phyloP scores from a whole-genome alignment of 2,113 vertebrate species.

The Pipa parva region DNA sequence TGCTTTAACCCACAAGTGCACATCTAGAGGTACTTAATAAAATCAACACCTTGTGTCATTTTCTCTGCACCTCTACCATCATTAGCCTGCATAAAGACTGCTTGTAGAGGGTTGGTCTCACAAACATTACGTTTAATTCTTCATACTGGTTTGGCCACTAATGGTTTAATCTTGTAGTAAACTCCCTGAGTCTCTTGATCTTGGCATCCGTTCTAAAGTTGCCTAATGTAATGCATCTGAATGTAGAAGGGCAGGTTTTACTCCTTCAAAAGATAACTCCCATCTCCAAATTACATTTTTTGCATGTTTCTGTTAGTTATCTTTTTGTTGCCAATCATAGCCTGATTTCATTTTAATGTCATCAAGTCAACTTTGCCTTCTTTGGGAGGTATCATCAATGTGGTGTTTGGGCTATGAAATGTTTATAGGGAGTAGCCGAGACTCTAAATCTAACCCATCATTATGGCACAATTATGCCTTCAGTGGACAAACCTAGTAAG shows the following conservation, averaged over 20 bases:
- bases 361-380: background rate
- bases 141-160: too few relatives aligned
- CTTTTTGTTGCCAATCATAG: background rate
- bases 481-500: background rate
- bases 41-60: too few relatives aligned
- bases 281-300: background rate
- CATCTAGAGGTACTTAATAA: too few relatives aligned
- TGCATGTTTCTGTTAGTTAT: background rate
- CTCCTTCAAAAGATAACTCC: background rate
- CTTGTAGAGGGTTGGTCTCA: too few relatives aligned
- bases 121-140: too few relatives aligned
- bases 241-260: conserved; percentile 4
- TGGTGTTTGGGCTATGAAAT: conserved; percentile 3
- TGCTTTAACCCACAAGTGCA: too few relatives aligned
- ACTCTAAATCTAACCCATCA: conserved; percentile 18
- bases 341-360: background rate
- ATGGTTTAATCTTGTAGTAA: too few relatives aligned
- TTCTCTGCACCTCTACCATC: too few relatives aligned
- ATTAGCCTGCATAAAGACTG: too few relatives aligned
- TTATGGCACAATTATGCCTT: conserved; percentile 29
- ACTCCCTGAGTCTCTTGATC: too few relatives aligned
- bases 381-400: background rate
- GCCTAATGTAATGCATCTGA: background rate
- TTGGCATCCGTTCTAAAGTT: background rate
- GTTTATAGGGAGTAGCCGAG: conserved; percentile 28